Evolutionary conservation across 2,888 invertebrate genomes (phyloP), one percentile per base, ranked within the genome.

Genomic region (Ichneumoninae sp.): DNA sequence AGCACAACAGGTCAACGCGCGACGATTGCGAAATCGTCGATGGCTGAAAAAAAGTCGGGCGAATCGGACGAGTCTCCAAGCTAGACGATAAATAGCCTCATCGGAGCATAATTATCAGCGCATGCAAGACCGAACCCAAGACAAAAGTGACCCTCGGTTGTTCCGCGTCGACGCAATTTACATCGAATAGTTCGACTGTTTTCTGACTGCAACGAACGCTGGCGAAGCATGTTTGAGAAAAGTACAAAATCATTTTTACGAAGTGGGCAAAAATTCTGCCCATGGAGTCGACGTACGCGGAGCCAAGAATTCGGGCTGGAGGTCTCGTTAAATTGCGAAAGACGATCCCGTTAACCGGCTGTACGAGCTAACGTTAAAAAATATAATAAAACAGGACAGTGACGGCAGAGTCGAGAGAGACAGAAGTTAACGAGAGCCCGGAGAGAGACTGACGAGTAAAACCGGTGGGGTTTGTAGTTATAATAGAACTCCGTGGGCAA

Each of bases 361-460:
- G 62, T n/a, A 70, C 22, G 70, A 62, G 47, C 22, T 78, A 52
- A 33, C 19, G 60, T 44, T 62, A 36, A 70, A 81, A 70, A 60
- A 70, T 2, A 22, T 16, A 65, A 26, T 52, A 50, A 76, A 40
- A 19, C 16, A 22, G 40, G 7, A 16, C 62, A 33, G 70, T 10
- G 26, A 16, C 10, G 30, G 16, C 44, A 16, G 30, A 33, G 16
- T 6, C 30, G 22, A 36, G 16, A 52, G 16, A 69, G 22, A 50
- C 47, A 33, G 70, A 65, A 62, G 62, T 62, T 70, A 65, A 75
- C 74, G 74, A 75, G 62, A 65, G 74, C 5, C 47, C 50, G 1
- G n/a, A 40, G 62, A 62, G 47, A 69, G 10, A 69, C 47, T 6
- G n/a, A 62, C 50, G 74, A 10, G 30, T 22, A n/a, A 50, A 50